These are phyloP conservation scores for Pristis pectinata DNA, from an alignment of 2,797 vertebrate species.

Conservation along the genomic window DNA sequence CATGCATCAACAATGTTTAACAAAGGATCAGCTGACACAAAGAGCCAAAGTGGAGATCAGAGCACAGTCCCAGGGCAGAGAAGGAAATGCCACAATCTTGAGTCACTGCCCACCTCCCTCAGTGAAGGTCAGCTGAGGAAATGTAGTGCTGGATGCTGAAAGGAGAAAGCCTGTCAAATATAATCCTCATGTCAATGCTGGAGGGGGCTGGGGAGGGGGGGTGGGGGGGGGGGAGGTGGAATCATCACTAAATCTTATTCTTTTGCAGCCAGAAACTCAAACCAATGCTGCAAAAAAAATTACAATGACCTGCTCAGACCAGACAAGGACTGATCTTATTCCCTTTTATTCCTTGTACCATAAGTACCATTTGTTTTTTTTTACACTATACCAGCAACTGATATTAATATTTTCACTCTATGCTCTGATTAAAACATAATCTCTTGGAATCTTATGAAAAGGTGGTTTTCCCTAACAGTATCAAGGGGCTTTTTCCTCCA, in stretches of 20 bases:
- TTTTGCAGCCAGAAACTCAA: neutral
- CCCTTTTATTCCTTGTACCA: neutral
- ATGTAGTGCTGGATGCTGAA: neutral
- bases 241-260: neutral
- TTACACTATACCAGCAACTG: neutral
- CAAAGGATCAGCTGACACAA: neutral
- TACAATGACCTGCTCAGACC: neutral
- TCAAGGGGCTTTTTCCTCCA: no score
- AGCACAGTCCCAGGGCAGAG: neutral
- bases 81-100: neutral
- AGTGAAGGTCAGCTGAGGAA: neutral
- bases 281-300: neutral
- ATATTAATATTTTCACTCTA: neutral
- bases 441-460: neutral
- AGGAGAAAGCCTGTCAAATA: neutral
- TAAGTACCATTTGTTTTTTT: neutral
- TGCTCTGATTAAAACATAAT: neutral
- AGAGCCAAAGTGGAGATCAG: neutral
- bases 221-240: neutral
- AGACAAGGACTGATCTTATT: neutral
- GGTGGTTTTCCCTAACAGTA: no score
- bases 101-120: neutral
- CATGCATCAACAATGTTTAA: neutral
- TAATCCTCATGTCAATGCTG: neutral
- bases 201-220: neutral